Evolutionary conservation across 2,888 invertebrate species (phyloP), one percentile per base, ranked within the genome.

Genomic region (Lycaena phlaeas): DNA sequence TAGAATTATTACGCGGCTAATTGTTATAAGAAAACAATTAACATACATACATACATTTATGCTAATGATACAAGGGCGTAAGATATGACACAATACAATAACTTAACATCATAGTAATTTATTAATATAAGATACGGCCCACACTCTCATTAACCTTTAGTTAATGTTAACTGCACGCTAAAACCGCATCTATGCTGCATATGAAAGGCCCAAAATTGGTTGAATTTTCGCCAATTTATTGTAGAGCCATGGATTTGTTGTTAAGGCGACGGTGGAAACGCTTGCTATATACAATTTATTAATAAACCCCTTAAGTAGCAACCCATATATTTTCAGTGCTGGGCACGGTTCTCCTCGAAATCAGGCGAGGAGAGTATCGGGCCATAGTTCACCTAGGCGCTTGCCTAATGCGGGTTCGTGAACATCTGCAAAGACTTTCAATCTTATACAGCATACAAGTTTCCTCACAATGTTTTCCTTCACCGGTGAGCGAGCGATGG

Each of bases 191-290:
- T 41, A 38, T 27, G 27, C 12, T 10, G 28, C 28, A 18, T 18
- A 36, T 36, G 38, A 43, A 22, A 41, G 27, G 28, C 31, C 22
- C 29, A 36, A 42, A 42, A 36, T 42, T 36, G 38, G 36, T 30
- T 38, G 36, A 42, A 38, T 29, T 41, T 38, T 43, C 29, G 31
- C 31, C 38, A 42, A 41, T 41, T 45, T 43, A 38, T 18, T 4
- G 4, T 17, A 30, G 2, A 28, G 2, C 14, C 15, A 30, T 14
- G 14, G 9, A 6, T 0, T 14, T 15, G 15, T 15, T n/a, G n/a
- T 15, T 14, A 14, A 30, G n/a, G 15, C 9, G 14, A n/a, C 4
- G 15, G 4, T 12, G 7, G 4, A 29, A 7, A n/a, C n/a, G 12
- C 14, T 18, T 4, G 5, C 3, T 18, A 18, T 18, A 18, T 18